Base-by-base conservation (phyloP, 2,888 invertebrate species). In the Protodeltote pygarga region DNA sequence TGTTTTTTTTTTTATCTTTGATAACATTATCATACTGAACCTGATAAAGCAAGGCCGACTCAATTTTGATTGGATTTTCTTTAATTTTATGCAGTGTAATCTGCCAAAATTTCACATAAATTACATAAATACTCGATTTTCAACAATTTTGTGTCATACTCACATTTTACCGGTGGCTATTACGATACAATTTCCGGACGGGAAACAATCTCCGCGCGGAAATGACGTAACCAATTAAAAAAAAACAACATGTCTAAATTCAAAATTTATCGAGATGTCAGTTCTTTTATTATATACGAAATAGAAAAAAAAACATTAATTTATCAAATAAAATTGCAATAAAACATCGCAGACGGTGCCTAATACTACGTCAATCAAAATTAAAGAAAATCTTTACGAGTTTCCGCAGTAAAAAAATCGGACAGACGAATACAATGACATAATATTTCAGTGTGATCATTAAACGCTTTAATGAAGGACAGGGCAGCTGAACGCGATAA, bases 401-500 rank as follows among this genome's bases (percentile, higher is more conserved):
- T 35, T 52, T 47, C 32, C 37, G 42, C 14, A 20, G 9, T 11
- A 33, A 42, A 46, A 41, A 29, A 40, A 41, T 6, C 15, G 5
- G 13, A 21, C 13, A 25, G 11, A 28, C 25, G 28, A 33, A 42
- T 29, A 62, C 64, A 67, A 63, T 62, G 62, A 63, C 61, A 61
- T 58, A 48, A 58, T 57, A 53, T 62, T 72, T 70, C 58, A 58
- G 42, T 50, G 44, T 24, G 38, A 57, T 60, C 39, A 68, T 68
- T 67, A 68, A 71, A 33, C 19, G 11, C 21, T 57, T 48, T 41
- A 39, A 48, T 51, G 50, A 23, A 33, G 46, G 21, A 16, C 14
- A 8, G 45, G 71, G 61, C 85, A 85, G 80, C 85, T 87, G 86
- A 73, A 59, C 31, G 50, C 61, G 27, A 82, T 87, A 81, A 76